Evolutionary conservation across 2,113 vertebrate genomes (phyloP).

Genomic region (Ammodramus savannarum): DNA sequence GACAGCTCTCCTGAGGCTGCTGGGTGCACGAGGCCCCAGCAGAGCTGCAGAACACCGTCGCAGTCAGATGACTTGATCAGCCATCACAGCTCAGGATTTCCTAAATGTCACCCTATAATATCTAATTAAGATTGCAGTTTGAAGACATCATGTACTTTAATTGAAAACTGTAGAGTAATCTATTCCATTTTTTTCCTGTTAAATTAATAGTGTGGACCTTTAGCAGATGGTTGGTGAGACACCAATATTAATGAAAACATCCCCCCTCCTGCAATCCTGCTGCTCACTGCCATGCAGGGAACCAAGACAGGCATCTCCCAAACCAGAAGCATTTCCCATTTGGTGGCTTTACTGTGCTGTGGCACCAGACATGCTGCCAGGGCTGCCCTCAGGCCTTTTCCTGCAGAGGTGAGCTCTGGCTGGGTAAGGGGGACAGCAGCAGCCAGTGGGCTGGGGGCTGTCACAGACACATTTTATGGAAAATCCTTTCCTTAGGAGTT

Average conservation of each 20-base stretch:
- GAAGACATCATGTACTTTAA: conserved; percentile 70
- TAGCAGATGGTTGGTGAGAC: conserved; percentile 57
- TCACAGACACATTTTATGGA: too few species aligned
- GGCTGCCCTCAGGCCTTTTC: background rate
- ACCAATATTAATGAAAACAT: conserved; percentile 53
- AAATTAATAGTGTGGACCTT: conserved; percentile 67
- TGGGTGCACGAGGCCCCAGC: background rate
- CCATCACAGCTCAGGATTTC: conserved; percentile 23
- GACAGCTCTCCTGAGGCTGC: fast-evolving
- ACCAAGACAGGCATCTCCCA: background rate
- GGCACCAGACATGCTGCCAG: background rate
- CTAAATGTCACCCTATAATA: conserved; percentile 71
- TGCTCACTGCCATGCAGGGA: background rate
- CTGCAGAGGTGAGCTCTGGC: background rate
- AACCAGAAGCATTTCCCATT: background rate
- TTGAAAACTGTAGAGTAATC: conserved; percentile 69
- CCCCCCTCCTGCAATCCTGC: background rate
- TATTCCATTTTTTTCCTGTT: conserved; percentile 41
- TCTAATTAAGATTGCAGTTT: conserved; percentile 71
- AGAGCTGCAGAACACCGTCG: background rate
- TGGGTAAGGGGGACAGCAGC: background rate
- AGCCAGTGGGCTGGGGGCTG: background rate
- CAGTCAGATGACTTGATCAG: background rate
- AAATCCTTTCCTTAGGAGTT: too few species aligned
- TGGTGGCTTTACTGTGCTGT: background rate